These are phyloP conservation scores for Actinopyga echinites DNA, from an alignment of 53 echinoderm and acorn worm genomes.

Conservation along the genomic window DNA sequence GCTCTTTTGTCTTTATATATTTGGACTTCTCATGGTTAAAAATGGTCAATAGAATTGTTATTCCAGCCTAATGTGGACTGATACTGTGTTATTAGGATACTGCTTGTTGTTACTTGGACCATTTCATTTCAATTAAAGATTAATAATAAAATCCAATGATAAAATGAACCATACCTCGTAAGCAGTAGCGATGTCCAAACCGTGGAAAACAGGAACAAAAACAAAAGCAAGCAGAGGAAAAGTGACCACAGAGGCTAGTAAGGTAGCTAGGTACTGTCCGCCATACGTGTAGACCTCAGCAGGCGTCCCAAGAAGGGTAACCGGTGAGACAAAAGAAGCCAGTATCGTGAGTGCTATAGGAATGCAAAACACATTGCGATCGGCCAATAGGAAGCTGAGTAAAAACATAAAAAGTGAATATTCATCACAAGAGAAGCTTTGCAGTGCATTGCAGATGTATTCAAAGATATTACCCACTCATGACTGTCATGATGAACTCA, in stretches of 20 bases:
- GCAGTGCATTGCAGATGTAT: no score
- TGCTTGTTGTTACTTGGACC: no score
- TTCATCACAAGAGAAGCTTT: no score
- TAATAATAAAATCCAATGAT: no score
- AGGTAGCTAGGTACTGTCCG: conserved; percentile 19
- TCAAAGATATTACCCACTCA: no score
- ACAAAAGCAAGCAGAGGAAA: conserved; percentile 29
- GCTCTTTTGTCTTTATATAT: no score
- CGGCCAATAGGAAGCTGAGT: conserved; percentile 26
- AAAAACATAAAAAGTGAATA: neutral
- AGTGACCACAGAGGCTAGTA: neutral
- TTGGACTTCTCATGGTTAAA: no score
- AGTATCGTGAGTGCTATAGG: conserved; percentile 36
- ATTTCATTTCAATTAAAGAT: no score
- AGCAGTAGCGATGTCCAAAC: conserved; percentile 33
- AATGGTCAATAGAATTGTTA: no score
- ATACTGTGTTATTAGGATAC: no score
- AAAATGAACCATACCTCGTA: conserved; percentile 15
- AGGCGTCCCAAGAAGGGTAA: conserved; percentile 40
- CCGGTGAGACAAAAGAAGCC: conserved; percentile 37
- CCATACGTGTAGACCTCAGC: conserved; percentile 44
- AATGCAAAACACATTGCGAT: conserved; percentile 27
- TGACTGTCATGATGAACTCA: no score
- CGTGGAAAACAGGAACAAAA: conserved; percentile 40
- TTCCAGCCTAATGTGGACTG: no score